Conservation (phyloP, 2,797 vertebrate species). For the Taenioides sp. region DNA sequence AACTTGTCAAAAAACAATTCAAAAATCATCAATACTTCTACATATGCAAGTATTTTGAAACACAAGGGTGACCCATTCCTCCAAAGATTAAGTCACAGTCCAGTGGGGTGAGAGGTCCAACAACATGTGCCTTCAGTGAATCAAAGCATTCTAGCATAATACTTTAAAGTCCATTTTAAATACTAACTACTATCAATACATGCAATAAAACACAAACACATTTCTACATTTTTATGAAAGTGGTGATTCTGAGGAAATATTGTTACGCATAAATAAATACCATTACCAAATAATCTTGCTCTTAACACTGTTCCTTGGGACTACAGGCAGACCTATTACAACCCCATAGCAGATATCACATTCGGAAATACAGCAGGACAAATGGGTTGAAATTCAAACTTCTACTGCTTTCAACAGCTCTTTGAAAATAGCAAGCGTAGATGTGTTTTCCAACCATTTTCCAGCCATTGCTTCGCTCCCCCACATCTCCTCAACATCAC, state of each 20-base stretch:
- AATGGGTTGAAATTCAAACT: constrained; percentile 24
- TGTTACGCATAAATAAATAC: too few species aligned
- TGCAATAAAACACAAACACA: background rate
- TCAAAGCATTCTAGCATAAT: too few species aligned
- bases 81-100: too few species aligned
- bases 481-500: constrained; percentile 23
- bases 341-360: background rate
- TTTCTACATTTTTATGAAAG: background rate
- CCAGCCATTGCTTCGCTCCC: constrained; percentile 28
- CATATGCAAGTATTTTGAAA: too few species aligned
- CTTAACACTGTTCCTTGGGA: background rate
- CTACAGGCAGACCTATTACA: constrained; percentile 39
- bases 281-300: background rate
- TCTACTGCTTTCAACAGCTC: constrained; percentile 20
- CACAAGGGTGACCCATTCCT: too few species aligned
- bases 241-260: background rate
- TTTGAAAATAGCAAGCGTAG: constrained; percentile 47
- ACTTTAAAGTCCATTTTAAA: too few species aligned
- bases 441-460: constrained; percentile 41
- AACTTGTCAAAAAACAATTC: too few species aligned
- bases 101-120: too few species aligned
- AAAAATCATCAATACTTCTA: too few species aligned
- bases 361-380: constrained; percentile 21
- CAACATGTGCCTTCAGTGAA: too few species aligned
- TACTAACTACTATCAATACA: background rate